Conservation (phyloP, 2,888 invertebrate species). For the Cryptus armator region DNA sequence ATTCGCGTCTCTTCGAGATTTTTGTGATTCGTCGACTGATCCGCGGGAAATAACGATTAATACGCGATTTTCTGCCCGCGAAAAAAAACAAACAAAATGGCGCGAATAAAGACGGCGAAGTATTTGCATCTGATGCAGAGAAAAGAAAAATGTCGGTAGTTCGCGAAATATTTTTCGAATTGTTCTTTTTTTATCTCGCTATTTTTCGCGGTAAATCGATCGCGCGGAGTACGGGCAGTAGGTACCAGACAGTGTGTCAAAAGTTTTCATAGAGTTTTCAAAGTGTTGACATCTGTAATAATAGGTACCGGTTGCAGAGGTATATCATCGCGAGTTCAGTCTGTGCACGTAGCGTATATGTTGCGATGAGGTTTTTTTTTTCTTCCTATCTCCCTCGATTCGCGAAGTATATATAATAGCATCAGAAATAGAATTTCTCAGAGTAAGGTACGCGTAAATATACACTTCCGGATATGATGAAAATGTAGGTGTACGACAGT, state of each 20-base stretch:
- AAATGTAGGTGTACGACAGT: conserved; percentile 23
- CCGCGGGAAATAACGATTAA: no score
- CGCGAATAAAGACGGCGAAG: no score
- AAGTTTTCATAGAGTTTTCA: conserved; percentile 17
- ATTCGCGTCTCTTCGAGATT: no score
- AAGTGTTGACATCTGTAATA: conserved; percentile 12
- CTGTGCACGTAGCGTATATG: conserved; percentile 23
- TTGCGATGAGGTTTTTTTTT: conserved; percentile 34
- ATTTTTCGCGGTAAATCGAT: not conserved
- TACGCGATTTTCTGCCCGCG: no score
- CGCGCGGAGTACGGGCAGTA: not conserved
- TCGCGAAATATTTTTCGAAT: no score
- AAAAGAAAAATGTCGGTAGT: no score
- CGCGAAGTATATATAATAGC: conserved; percentile 37
- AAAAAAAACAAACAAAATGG: no score
- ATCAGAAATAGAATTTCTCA: conserved; percentile 54
- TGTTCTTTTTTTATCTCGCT: not conserved
- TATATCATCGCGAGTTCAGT: conserved; percentile 28
- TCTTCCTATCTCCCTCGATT: conserved; percentile 27
- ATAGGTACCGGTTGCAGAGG: conserved; percentile 13
- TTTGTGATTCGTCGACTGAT: no score
- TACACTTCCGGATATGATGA: conserved; percentile 58
- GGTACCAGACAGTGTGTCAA: conserved; percentile 10
- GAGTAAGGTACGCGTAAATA: conserved; percentile 25
- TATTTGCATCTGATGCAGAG: no score